A percentile compares a stretch with the other conserved stretches of the same genome.
These are phyloP conservation scores for Aix galericulata DNA, from an alignment of 2,113 vertebrate species.

Conservation along the genomic window DNA sequence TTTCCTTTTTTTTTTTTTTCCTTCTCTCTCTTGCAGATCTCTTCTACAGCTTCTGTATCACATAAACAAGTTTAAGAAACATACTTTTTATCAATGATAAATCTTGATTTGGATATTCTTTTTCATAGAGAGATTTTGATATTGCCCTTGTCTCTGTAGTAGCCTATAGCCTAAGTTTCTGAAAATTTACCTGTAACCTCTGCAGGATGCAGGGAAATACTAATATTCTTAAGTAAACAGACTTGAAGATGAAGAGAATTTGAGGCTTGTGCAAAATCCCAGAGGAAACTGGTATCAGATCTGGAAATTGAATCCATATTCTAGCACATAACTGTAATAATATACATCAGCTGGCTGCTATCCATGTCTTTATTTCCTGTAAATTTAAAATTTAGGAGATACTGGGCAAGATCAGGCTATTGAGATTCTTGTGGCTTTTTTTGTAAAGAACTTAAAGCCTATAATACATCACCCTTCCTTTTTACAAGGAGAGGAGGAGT, in stretches of 20 bases:
- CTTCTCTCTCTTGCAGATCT: not conserved
- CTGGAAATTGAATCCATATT: slow-evolving; percentile 15
- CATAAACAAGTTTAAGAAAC: not conserved
- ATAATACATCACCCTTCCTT: not conserved
- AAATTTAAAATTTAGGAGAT: not conserved
- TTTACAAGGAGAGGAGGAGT: not conserved
- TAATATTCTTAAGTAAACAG: not conserved
- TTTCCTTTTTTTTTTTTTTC: not conserved
- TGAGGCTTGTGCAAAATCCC: not conserved
- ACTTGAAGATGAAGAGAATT: not conserved
- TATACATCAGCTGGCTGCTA: not conserved
- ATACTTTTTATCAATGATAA: not conserved
- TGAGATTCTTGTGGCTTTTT: slow-evolving; percentile 21
- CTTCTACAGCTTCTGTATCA: not conserved
- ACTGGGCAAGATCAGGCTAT: not conserved
- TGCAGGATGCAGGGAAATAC: not conserved
- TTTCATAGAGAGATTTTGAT: not conserved
- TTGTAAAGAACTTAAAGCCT: not conserved
- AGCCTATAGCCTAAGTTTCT: not conserved
- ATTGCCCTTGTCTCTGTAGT: not conserved
- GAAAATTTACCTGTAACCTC: slow-evolving; percentile 7
- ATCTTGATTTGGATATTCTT: not conserved
- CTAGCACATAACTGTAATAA: not conserved
- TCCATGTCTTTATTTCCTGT: slow-evolving; percentile 31
- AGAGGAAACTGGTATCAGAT: slow-evolving; percentile 24